phyloP scores from a whole-genome alignment of 1,140 invertebrate species.

The Caerostris extrusa region DNA sequence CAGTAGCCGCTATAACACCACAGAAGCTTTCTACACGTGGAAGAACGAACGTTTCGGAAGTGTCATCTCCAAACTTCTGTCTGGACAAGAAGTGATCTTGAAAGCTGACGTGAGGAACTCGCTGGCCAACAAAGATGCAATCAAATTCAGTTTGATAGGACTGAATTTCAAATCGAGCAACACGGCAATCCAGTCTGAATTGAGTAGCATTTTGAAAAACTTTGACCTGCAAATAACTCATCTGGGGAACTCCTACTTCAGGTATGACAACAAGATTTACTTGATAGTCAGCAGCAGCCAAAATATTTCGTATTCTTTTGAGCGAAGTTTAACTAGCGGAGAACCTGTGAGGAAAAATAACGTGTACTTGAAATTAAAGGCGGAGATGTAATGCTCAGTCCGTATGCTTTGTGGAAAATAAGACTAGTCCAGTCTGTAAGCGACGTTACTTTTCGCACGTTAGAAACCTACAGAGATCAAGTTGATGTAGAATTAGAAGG shows the following conservation, averaged over 20 bases:
- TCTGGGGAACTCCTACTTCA: not conserved
- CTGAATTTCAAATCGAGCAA: not conserved
- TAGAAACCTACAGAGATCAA: not conserved
- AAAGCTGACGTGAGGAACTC: not conserved
- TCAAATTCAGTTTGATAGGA: not conserved
- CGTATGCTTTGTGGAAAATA: not conserved
- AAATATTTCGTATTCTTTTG: not conserved
- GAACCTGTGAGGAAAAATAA: not conserved
- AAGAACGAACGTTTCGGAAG: not conserved
- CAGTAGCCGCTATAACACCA: not conserved
- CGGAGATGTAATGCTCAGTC: not conserved
- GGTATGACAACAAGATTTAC: not conserved
- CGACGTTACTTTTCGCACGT: too few species aligned
- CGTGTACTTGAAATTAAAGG: not conserved
- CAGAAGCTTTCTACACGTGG: not conserved
- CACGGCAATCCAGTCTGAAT: not conserved
- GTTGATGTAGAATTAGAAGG: slow-evolving; percentile 11
- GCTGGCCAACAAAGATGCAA: not conserved
- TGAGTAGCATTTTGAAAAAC: not conserved
- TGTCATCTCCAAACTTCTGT: not conserved
- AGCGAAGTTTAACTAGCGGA: not conserved
- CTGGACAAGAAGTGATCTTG: not conserved
- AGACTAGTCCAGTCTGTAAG: not conserved
- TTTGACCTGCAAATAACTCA: not conserved
- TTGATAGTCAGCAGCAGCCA: not conserved